Evolutionary conservation across 2,888 invertebrate genomes (phyloP), one percentile per base, ranked within the genome.

Genomic region (Orthosia incerta): DNA sequence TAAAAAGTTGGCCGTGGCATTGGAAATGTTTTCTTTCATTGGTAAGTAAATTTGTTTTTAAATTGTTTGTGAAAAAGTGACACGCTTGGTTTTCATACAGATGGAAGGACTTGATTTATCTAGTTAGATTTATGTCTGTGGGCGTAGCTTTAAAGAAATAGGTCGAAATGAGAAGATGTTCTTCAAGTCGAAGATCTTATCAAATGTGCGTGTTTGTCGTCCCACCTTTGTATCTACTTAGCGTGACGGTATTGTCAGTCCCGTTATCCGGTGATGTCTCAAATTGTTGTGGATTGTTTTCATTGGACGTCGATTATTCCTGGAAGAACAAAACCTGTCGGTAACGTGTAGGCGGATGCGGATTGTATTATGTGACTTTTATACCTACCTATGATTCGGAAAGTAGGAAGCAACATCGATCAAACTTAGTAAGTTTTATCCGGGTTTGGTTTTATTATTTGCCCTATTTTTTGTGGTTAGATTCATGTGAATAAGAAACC

Each of bases 211-310:
- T 59, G 46, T 57, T 59, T 51, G 23, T n/a, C 45, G 26, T 56
- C 23, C 18, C 61, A 56, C 50, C 45, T 50, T 70, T 75, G 76
- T 75, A 55, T 51, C 76, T 70, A 69, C 71, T 51, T 23, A 63
- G 51, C 57, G 39, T 56, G 50, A 50, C 60, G 26, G 66, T 71
- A 71, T 80, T 80, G 59, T 76, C 66, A 56, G 62, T 56, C 59
- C 50, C 71, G 59, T 63, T 71, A 76, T 76, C 81, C 79, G 71
- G 76, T 80, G 20, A 62, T 63, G 71, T 63, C 59, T 63, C 66
- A 79, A 76, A 76, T 45, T 79, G 81, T 80, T 80, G 55, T 70
- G 65, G 62, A 66, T 80, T 80, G 79, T 79, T 66, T 80, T 64
- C 76, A 80, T 63, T 76, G 70, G 39, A 51, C 80, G 18, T 80